A percentile compares a stretch with the other conserved stretches of the same genome.
Evolutionary conservation across 53 echinoderm and acorn worm species (phyloP).

Genomic region (Astropecten irregularis): DNA sequence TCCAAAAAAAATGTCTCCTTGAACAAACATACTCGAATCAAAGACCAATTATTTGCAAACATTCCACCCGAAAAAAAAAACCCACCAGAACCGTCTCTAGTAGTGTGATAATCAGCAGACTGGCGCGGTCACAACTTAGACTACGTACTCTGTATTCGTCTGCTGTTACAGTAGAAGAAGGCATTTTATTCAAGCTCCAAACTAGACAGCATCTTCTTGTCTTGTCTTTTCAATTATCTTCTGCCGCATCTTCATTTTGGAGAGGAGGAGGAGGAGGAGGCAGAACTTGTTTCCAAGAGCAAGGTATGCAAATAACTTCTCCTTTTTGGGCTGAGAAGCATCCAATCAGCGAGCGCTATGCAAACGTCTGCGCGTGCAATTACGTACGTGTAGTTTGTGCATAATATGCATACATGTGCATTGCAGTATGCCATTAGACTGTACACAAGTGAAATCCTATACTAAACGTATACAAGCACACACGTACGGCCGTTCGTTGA

Average conservation of each 20-base stretch:
- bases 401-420: not conserved
- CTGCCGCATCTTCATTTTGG: too few species aligned
- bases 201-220: conserved; percentile 1
- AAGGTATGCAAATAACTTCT: conserved; percentile 45
- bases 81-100: not conserved
- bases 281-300: conserved; percentile 31
- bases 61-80: not conserved
- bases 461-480: too few species aligned
- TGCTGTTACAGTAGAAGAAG: not conserved
- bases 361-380: too few species aligned
- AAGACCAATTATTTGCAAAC: too few species aligned
- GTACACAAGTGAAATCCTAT: too few species aligned
- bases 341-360: conserved; percentile 45
- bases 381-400: not conserved
- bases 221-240: too few species aligned
- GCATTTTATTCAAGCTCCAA: not conserved
- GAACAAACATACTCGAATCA: conserved; percentile 10
- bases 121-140: not conserved
- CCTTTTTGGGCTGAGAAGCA: conserved; percentile 8
- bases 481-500: too few species aligned
- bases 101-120: not conserved
- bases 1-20: conserved; percentile 3
- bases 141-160: not conserved
- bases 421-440: not conserved
- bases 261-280: too few species aligned